Percentiles rank a stretch among this genome's conserved stretches.
phyloP scores from a whole-genome alignment of 2,113 vertebrate genomes.

The Budorcas taxicolor region DNA sequence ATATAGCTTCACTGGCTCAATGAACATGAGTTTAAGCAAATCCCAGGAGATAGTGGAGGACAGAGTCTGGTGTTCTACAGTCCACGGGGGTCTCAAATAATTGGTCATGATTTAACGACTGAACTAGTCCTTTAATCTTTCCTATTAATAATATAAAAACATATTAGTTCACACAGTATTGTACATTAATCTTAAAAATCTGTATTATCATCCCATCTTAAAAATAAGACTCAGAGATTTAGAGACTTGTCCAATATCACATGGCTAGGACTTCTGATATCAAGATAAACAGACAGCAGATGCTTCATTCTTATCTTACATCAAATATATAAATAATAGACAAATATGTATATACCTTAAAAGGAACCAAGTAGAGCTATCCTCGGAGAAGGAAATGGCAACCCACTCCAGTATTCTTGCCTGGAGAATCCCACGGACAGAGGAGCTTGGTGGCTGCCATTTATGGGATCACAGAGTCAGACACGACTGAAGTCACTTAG shows the following conservation, averaged over 20 bases:
- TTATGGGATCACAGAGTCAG: fast-evolving
- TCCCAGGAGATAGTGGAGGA: background rate
- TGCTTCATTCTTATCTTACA: background rate
- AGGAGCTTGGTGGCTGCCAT: background rate
- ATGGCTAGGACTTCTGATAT: background rate
- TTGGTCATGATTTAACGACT: background rate
- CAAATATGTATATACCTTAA: background rate
- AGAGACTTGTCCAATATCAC: background rate
- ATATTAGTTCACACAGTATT: background rate
- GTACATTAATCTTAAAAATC: background rate
- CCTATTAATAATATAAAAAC: background rate
- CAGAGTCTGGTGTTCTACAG: background rate
- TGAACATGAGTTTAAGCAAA: background rate
- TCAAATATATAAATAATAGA: background rate
- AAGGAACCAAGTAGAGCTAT: background rate
- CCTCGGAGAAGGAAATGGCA: background rate
- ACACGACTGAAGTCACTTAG: background rate
- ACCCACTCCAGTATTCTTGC: background rate
- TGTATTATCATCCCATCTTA: background rate
- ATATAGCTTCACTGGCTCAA: background rate
- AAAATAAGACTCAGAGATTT: background rate
- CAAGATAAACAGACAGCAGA: background rate
- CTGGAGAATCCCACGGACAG: background rate
- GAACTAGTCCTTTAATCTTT: background rate
- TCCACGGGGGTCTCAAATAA: background rate